phyloP scores from a whole-genome alignment of 2,113 vertebrate genomes.

The Callospermophilus lateralis region DNA sequence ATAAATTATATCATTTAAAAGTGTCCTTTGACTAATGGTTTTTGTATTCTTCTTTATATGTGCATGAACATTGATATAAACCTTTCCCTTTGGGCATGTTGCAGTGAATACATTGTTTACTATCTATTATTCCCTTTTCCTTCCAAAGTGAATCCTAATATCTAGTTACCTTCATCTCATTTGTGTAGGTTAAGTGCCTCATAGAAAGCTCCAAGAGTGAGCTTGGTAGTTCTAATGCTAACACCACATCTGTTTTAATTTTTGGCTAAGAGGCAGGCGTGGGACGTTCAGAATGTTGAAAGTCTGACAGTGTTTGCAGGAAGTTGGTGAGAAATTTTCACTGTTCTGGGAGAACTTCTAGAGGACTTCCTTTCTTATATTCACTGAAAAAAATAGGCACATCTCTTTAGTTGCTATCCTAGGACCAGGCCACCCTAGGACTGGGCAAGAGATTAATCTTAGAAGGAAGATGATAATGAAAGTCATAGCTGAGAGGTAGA shows the following conservation, averaged over 20 bases:
- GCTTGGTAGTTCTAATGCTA: background rate
- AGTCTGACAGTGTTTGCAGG: background rate
- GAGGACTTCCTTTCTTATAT: background rate
- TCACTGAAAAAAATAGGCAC: background rate
- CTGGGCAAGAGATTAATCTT: background rate
- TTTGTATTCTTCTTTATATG: background rate
- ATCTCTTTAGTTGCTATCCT: background rate
- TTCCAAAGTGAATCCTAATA: background rate
- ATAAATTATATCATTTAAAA: background rate
- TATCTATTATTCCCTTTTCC: background rate
- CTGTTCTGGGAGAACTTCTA: background rate
- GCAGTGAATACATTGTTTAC: background rate
- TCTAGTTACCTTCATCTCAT: background rate
- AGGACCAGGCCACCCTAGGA: background rate
- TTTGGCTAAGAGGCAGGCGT: background rate
- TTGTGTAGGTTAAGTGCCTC: background rate
- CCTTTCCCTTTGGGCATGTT: background rate
- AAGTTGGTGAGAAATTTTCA: background rate
- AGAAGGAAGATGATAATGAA: background rate
- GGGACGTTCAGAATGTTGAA: background rate
- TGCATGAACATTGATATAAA: background rate
- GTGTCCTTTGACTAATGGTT: background rate
- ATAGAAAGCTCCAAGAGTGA: background rate
- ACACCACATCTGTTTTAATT: background rate
- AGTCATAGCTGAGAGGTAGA: background rate